Conservation (phyloP, 2,113 vertebrate genomes). For the Promerops cafer region DNA sequence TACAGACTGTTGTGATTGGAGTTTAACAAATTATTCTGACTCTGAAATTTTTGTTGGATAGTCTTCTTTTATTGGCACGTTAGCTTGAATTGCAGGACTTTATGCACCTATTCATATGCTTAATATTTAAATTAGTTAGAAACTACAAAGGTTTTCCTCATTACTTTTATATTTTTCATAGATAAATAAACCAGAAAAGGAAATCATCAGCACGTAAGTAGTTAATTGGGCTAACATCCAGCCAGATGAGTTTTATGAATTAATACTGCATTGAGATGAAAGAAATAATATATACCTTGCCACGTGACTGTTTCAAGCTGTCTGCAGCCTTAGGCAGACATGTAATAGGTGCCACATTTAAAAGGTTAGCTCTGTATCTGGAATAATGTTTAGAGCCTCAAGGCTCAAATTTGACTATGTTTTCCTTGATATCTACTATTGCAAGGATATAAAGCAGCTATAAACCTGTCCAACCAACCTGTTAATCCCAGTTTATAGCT, state of each 20-base stretch:
- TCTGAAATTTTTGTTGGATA: neutral
- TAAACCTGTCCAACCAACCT: neutral
- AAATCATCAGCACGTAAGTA: neutral
- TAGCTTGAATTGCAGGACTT: neutral
- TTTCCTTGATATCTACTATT: neutral
- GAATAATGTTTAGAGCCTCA: neutral
- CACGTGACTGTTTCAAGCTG: neutral
- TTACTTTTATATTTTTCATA: neutral
- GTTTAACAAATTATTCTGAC: neutral
- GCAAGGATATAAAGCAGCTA: neutral
- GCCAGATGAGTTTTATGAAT: neutral
- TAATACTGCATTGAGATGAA: neutral
- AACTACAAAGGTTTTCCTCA: neutral
- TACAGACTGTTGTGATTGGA: neutral
- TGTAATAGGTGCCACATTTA: neutral
- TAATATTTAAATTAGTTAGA: neutral
- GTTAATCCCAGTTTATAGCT: neutral
- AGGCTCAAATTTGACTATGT: conserved; percentile 17
- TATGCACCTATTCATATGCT: neutral
- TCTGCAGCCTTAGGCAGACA: conserved; percentile 5
- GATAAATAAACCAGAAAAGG: neutral
- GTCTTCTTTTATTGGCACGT: neutral
- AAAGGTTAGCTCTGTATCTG: conserved; percentile 30
- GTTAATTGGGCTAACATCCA: neutral
- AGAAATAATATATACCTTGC: neutral